Base-by-base conservation (phyloP, 2,797 vertebrate species). In the Philypnodon macrostomus region DNA sequence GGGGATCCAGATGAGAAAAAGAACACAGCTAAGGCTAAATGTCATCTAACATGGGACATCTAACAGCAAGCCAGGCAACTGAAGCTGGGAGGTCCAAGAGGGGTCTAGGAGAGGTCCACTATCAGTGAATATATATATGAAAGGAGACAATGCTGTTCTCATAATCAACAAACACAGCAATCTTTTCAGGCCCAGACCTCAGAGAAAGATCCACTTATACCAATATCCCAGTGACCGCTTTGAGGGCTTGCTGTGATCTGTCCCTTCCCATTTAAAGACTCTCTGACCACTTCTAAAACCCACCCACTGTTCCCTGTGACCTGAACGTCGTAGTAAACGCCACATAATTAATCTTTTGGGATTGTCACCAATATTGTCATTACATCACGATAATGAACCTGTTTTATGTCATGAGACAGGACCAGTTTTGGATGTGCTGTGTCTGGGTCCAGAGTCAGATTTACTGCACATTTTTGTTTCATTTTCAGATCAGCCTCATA, bases 251-350 rank as follows among this genome's bases (percentile, higher is more conserved):
- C 1, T 26, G 7, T 15, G 3, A 40, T 5, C 0, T 2, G 7
- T 9, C 21, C 37, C 7, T 24, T 40, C n/a, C 38, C 14, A 8
- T 24, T 24, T n/a, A 14, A 24, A 7, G 38, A 40, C 21, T 40
- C 21, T 40, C 8, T 14, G 21, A 13, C 38, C 3, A 40, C 21
- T 15, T 13, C 36, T 21, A 38, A 21, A 40, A 4, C 9, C n/a
- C 40, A 42, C 0, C 2, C 1, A 42, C 14, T 27, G 13, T 42
- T 42, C 29, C 40, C 40, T 42, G 13, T 42, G 40, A 42, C 9
- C 13, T 42, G 40, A 42, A 42, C 40, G 24, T 29, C 24, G 7
- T 29, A 42, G 5, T 42, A 42, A 42, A n/a, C n/a, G n/a, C n/a
- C n/a, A n/a, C n/a, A n/a, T n/a, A n/a, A n/a, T n/a, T n/a, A 38